Conservation (phyloP, 1,140 invertebrate species). For the Reticulitermes speratus region DNA sequence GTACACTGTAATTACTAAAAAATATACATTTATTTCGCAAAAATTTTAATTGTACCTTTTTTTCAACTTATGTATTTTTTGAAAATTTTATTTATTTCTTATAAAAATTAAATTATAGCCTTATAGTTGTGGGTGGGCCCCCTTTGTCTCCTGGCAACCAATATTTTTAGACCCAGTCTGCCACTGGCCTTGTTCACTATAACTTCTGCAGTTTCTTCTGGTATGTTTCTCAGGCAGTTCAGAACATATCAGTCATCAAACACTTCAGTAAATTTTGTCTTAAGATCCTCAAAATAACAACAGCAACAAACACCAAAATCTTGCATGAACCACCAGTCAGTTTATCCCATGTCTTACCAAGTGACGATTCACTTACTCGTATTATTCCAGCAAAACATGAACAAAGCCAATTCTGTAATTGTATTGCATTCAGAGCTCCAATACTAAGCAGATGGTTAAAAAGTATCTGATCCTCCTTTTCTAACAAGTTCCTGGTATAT, state of each 20-base stretch:
- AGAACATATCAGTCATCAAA: slow-evolving; percentile 58
- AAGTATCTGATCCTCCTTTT: slow-evolving; percentile 43
- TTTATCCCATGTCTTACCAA: slow-evolving; percentile 87
- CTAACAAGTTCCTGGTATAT: slow-evolving; percentile 40
- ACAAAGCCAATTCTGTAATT: slow-evolving; percentile 63
- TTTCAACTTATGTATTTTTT: no score
- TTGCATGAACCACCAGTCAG: slow-evolving; percentile 78
- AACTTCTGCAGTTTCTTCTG: slow-evolving; percentile 71
- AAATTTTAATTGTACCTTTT: no score
- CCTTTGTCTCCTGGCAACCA: no score
- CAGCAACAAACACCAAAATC: slow-evolving; percentile 75
- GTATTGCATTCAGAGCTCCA: slow-evolving; percentile 24
- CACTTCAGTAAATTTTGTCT: slow-evolving; percentile 63
- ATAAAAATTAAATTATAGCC: no score
- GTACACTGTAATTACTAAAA: no score
- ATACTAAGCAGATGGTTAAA: slow-evolving; percentile 27
- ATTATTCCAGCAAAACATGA: slow-evolving; percentile 78
- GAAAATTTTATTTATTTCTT: no score
- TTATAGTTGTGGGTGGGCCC: no score
- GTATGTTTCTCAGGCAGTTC: slow-evolving; percentile 66
- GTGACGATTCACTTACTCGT: slow-evolving; percentile 69
- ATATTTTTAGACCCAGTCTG: no score
- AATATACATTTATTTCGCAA: no score
- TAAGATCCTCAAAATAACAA: slow-evolving; percentile 69
- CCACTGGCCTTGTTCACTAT: no score